A percentile compares a stretch with the other conserved stretches of the same genome.
phyloP scores from a whole-genome alignment of 2,888 invertebrate genomes.

The Fissipunctia ypsillon region DNA sequence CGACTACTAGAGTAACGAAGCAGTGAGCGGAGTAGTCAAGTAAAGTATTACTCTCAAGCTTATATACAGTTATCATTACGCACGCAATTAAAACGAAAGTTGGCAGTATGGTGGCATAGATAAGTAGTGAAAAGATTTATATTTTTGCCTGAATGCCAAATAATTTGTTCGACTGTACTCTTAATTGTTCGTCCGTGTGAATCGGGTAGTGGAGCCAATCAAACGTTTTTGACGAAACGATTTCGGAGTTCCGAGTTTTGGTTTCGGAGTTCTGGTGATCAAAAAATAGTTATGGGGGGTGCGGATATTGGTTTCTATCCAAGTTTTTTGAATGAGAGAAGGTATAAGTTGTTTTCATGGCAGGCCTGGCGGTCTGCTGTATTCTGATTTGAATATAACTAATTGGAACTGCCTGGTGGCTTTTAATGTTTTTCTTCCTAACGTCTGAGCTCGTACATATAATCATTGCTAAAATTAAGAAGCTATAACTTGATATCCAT shows the following conservation, averaged over 20 bases:
- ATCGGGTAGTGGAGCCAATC: conserved; percentile 51
- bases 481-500: background rate
- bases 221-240: conserved; percentile 42
- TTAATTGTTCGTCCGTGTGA: conserved; percentile 43
- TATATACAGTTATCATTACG: no score
- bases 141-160: conserved; percentile 2
- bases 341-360: background rate
- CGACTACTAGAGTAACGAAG: background rate
- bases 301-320: background rate
- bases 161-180: conserved; percentile 24
- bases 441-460: background rate
- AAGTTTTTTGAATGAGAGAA: background rate
- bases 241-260: conserved; percentile 28
- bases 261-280: conserved; percentile 16
- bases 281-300: background rate
- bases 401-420: background rate
- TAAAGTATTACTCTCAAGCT: no score
- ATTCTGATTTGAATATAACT: background rate
- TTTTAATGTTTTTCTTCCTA: background rate
- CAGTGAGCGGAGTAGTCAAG: background rate
- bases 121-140: background rate
- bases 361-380: no score
- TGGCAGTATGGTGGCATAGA: background rate
- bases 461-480: background rate
- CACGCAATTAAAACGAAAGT: no score